phyloP scores from a whole-genome alignment of 1,140 invertebrate species.

The Drosophila cardini region DNA sequence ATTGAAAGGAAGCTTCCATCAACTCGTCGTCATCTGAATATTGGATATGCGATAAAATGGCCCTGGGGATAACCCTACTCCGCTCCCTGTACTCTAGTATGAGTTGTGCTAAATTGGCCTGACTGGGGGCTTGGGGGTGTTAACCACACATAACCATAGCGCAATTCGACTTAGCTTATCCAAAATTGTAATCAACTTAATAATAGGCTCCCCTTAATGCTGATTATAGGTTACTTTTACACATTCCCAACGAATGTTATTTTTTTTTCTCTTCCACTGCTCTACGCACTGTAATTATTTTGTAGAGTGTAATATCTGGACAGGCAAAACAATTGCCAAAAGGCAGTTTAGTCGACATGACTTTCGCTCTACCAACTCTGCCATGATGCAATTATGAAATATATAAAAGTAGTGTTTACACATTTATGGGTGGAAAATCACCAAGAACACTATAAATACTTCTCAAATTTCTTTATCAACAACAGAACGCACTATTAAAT shows the following conservation, averaged over 20 bases:
- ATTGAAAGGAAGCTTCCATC: conserved; percentile 67
- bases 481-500: no score
- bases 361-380: conserved; percentile 35
- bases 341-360: conserved; percentile 9
- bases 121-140: conserved; percentile 51
- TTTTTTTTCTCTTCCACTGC: conserved; percentile 13
- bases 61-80: conserved; percentile 20
- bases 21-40: conserved; percentile 63
- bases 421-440: no score
- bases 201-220: conserved; percentile 67
- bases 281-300: conserved; percentile 70
- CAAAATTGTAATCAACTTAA: conserved; percentile 75
- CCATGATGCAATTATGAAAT: not conserved
- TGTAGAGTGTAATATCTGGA: conserved; percentile 6
- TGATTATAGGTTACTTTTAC: conserved; percentile 64
- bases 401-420: not conserved
- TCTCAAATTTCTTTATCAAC: not conserved
- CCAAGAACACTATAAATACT: not conserved
- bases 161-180: conserved; percentile 59
- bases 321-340: not conserved
- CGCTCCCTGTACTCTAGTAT: not conserved
- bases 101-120: conserved; percentile 22
- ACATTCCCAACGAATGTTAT: conserved; percentile 25
- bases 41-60: conserved; percentile 36
- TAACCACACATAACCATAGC: conserved; percentile 53